Base-by-base conservation (phyloP, 2,797 vertebrate genomes). In the Peromyscus aztecus region DNA sequence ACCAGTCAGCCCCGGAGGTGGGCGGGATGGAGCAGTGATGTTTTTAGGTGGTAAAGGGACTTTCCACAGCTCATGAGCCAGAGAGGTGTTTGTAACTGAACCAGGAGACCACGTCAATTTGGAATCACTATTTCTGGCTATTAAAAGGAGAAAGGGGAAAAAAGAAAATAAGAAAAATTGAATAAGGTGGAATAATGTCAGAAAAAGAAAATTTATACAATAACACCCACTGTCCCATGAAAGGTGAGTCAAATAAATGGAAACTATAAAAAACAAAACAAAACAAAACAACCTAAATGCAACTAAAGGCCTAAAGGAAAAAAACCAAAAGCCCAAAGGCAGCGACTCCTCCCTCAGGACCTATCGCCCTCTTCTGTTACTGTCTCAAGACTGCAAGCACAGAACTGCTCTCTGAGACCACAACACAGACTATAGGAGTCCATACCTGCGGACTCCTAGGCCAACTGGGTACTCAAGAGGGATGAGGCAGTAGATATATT, bases 21-120 rank as follows among this genome's bases (percentile, higher is more conserved):
- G 99, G 97, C 99, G 99, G 98, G 99, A 99, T 75, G 99, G 99
- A 98, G 99, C 99, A 98, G 99, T 99, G 98, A 99, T 99, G 97
- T 99, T 99, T 99, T 99, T 99, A 97, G 99, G 99, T 98, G 99
- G 99, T 99, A 99, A 98, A 98, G 99, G 99, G 98, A 99, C 99
- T 99, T 99, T 99, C 99, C 99, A 99, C 98, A 99, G 99, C 99
- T 99, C 99, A 92, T 99, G 99, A 98, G 99, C 99, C 98, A 99
- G 99, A 99, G 99, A 99, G 98, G 99, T 99, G 99, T 99, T 99
- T 98, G 99, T 99, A 98, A 99, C 99, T 98, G 99, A 99, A 99
- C 99, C 99, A 98, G 99, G 99, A 99, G 99, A 99, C 99, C 99
- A 99, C 0, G 99, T 98, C 98, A 98, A 98, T 98, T 99, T 99